Percentiles rank a stretch among this genome's conserved stretches.
Conservation (phyloP, 2,888 invertebrate genomes). For the Chironomus riparius region DNA sequence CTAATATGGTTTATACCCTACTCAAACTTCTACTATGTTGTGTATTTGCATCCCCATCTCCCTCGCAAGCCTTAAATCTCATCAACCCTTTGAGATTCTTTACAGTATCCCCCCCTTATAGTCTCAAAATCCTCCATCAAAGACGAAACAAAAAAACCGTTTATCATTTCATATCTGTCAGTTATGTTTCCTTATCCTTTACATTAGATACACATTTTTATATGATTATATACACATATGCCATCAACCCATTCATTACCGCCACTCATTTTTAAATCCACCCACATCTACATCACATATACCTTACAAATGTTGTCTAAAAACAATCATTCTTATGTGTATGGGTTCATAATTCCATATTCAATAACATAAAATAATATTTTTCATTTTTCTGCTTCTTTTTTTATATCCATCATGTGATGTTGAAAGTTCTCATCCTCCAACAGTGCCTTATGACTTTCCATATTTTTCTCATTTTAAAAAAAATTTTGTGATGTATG, state of each 20-base stretch:
- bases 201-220: too few relatives aligned
- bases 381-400: conserved; percentile 5
- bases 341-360: conserved; percentile 17
- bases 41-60: too few relatives aligned
- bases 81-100: neutral
- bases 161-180: neutral
- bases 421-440: neutral
- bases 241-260: neutral
- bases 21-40: too few relatives aligned
- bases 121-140: too few relatives aligned
- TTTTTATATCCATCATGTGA: neutral
- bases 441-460: neutral
- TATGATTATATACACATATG: neutral
- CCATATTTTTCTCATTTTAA: neutral
- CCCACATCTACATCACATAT: neutral
- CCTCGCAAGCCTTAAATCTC: neutral
- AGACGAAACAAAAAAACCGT: too few relatives aligned
- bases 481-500: neutral
- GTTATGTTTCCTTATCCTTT: neutral
- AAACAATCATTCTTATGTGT: conserved; percentile 11
- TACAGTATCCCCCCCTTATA: too few relatives aligned
- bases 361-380: conserved; percentile 27
- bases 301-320: conserved; percentile 2
- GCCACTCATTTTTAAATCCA: neutral
- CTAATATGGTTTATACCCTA: too few relatives aligned